A percentile compares a stretch with the other conserved stretches of the same genome.
phyloP scores from a whole-genome alignment of 2,113 vertebrate species.

The Tragelaphus buxtoni region DNA sequence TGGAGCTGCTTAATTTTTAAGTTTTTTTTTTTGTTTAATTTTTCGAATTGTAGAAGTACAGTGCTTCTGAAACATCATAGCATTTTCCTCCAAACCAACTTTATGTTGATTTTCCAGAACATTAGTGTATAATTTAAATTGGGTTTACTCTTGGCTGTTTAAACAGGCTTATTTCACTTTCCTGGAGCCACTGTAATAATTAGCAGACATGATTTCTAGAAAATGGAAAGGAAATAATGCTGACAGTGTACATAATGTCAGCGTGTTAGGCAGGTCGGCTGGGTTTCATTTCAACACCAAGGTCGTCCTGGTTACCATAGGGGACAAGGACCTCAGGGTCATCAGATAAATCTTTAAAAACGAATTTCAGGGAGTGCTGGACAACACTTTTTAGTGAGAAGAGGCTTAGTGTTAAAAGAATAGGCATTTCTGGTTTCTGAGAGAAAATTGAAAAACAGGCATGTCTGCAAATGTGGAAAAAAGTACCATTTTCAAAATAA shows the following conservation, averaged over 20 bases:
- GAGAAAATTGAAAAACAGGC: conserved; percentile 58
- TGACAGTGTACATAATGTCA: not conserved
- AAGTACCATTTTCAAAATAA: not conserved
- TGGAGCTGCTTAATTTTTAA: not conserved
- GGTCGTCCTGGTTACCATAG: not conserved
- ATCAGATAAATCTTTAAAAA: not conserved
- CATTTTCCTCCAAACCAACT: not conserved
- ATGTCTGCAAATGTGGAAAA: conserved; percentile 26
- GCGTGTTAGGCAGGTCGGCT: not conserved
- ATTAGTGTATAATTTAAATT: conserved; percentile 43
- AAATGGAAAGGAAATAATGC: conserved; percentile 6
- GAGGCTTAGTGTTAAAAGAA: conserved; percentile 41
- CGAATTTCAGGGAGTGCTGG: not conserved
- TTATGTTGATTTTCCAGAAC: conserved; percentile 38
- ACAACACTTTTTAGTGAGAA: not conserved
- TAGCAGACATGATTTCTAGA: conserved; percentile 39
- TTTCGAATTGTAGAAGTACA: not conserved
- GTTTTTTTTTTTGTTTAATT: not conserved
- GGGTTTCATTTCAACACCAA: not conserved
- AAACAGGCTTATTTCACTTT: conserved; percentile 33
- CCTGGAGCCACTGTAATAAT: conserved; percentile 29
- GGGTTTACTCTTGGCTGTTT: conserved; percentile 32
- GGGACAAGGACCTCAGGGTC: not conserved
- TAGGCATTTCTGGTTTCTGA: conserved; percentile 35
- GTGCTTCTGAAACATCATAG: not conserved